Evolutionary conservation across 2,113 vertebrate species (phyloP).

Genomic region (Tympanuchus pallidicinctus): DNA sequence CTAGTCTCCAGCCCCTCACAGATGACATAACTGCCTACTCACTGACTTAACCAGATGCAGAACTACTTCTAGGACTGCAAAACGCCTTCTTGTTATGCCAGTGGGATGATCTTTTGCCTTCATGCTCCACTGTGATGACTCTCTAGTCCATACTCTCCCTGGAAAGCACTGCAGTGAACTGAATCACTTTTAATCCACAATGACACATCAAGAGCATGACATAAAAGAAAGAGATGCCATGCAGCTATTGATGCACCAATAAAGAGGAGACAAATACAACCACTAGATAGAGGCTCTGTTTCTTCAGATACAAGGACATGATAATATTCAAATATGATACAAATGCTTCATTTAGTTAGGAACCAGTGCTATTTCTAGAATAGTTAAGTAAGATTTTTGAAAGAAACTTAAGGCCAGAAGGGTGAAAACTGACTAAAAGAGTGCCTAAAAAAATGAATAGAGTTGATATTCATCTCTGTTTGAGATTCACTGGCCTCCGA

Average conservation of each 20-base stretch:
- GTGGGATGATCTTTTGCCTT: background rate
- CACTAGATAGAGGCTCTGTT: background rate
- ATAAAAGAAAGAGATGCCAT: background rate
- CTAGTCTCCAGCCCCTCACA: background rate
- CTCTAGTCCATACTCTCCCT: background rate
- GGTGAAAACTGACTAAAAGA: background rate
- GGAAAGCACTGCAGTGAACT: background rate
- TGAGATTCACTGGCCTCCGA: background rate
- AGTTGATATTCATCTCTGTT: rapidly evolving
- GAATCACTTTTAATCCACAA: background rate
- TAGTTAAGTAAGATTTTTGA: background rate
- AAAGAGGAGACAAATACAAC: background rate
- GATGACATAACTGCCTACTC: background rate
- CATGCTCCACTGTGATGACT: background rate
- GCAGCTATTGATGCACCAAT: background rate
- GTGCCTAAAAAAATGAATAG: background rate
- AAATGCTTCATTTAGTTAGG: background rate
- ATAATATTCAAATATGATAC: background rate
- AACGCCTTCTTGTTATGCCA: background rate
- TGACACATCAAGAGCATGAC: background rate
- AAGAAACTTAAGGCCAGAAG: background rate
- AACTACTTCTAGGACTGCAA: background rate
- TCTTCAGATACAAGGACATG: background rate
- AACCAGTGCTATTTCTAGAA: background rate
- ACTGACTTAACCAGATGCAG: background rate